phyloP scores from a whole-genome alignment of 2,888 invertebrate species.

The Drosophila subsilvestris region DNA sequence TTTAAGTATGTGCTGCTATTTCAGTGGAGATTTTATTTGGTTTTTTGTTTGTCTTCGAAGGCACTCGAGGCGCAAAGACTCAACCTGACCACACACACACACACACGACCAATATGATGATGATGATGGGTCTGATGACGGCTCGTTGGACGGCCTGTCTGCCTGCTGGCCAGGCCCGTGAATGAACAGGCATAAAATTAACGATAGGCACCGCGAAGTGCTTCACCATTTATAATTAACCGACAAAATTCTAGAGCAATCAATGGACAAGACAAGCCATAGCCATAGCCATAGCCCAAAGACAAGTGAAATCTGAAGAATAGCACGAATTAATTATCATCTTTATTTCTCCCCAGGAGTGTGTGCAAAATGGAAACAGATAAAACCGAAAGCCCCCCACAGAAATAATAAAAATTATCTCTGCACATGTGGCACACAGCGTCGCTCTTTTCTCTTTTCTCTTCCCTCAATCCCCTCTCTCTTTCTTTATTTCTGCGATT shows the following conservation, averaged over 20 bases:
- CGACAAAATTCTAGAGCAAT: constrained; percentile 74
- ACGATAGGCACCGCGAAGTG: constrained; percentile 6
- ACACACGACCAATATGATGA: constrained; percentile 18
- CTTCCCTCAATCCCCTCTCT: background rate
- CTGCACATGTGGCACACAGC: constrained; percentile 70
- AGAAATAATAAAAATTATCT: constrained; percentile 42
- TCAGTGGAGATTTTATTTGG: constrained; percentile 35
- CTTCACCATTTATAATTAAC: constrained; percentile 55
- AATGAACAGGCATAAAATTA: constrained; percentile 52
- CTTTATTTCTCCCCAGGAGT: constrained; percentile 10
- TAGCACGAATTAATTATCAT: constrained; percentile 58
- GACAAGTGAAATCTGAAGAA: constrained; percentile 75
- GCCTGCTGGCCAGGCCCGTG: constrained; percentile 20
- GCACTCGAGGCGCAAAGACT: constrained; percentile 59
- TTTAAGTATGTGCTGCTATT: constrained; percentile 43
- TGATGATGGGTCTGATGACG: constrained; percentile 27
- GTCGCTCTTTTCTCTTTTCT: too few species aligned
- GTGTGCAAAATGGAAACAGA: constrained; percentile 21
- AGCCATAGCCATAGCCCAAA: constrained; percentile 49
- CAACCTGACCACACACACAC: constrained; percentile 67
- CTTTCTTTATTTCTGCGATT: constrained; percentile 17
- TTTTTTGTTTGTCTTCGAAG: constrained; percentile 26
- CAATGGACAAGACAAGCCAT: constrained; percentile 39
- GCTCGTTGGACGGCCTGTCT: constrained; percentile 28
- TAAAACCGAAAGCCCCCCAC: constrained; percentile 35